Percentiles rank a stretch among this genome's conserved stretches.
Conservation (phyloP, 2,113 vertebrate genomes). For the Pithys albifrons region DNA sequence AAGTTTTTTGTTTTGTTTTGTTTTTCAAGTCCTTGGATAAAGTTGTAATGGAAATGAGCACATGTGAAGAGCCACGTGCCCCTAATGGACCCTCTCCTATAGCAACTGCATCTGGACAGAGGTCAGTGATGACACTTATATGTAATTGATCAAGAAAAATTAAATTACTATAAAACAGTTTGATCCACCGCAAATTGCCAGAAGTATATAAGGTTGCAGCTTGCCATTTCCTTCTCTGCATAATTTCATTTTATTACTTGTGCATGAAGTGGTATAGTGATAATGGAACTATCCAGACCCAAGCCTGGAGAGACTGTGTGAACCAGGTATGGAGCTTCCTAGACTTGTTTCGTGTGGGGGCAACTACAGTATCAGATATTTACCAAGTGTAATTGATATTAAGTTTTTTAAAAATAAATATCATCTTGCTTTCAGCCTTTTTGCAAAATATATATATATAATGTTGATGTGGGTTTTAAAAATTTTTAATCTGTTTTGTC, state of each 20-base stretch:
- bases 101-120: constrained; percentile 95
- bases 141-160: background rate
- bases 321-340: background rate
- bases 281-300: background rate
- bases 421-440: background rate
- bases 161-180: background rate
- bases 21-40: constrained; percentile 90
- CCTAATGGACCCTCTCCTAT: constrained; percentile 97
- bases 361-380: background rate
- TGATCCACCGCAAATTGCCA: background rate
- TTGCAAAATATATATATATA: background rate
- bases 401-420: background rate
- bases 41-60: constrained; percentile 99
- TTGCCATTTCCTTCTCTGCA: background rate
- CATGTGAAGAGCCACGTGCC: constrained; percentile 94
- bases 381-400: background rate
- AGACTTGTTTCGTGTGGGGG: background rate
- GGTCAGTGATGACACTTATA: constrained; percentile 70
- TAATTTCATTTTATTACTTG: background rate
- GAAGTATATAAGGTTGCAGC: background rate
- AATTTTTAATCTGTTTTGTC: background rate
- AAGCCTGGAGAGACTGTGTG: background rate
- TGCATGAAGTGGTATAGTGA: background rate
- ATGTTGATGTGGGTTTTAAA: background rate
- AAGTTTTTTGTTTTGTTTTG: background rate